Base-by-base conservation (phyloP, 2,888 invertebrate genomes). In the Autographa pulchrina region DNA sequence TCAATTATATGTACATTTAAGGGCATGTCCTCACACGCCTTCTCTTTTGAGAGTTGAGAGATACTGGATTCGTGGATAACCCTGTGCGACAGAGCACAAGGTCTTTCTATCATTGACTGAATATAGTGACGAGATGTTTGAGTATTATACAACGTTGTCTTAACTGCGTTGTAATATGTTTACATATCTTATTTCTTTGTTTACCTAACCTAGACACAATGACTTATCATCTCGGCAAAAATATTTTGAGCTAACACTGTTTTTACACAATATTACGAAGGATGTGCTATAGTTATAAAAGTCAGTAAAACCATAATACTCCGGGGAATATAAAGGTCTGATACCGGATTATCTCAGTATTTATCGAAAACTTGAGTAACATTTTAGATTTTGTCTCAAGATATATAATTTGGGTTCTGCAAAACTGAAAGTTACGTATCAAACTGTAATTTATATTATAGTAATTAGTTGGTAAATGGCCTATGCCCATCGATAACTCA, bases 261-360 rank as follows among this genome's bases (percentile, higher is more conserved):
- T 11, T 38, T 11, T 59, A 48, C 35, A 54, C 54, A 61, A 68
- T 60, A 18, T 25, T 65, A 65, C 9, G 18, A 20, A 25, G 7
- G 25, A 64, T 62, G 52, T 65, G 20, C 58, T 66, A 68, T 38
- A 59, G 66, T 54, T 75, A 67, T 60, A 25, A 25, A 25, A 25
- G 25, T 25, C 25, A 25, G 25, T 25, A 25, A 25, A 25, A 25
- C 25, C 3, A 25, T 25, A 25, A 25, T 2, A 25, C 25, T 25
- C 25, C 1, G 25, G 25, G 25, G 25, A 25, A 25, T 25, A 25
- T 25, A 25, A 25, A 2, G 25, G 25, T 25, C 25, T 25, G 25
- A 25, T 25, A 25, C 25, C 25, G 25, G 25, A 25, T 25, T 2
- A 25, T 25, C 25, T 25, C 3, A 25, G 3, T 25, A 3, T 25